A percentile compares a stretch with the other conserved stretches of the same genome.
These are phyloP conservation scores for Antechinus flavipes DNA, from an alignment of 2,113 vertebrate genomes.

Conservation along the genomic window DNA sequence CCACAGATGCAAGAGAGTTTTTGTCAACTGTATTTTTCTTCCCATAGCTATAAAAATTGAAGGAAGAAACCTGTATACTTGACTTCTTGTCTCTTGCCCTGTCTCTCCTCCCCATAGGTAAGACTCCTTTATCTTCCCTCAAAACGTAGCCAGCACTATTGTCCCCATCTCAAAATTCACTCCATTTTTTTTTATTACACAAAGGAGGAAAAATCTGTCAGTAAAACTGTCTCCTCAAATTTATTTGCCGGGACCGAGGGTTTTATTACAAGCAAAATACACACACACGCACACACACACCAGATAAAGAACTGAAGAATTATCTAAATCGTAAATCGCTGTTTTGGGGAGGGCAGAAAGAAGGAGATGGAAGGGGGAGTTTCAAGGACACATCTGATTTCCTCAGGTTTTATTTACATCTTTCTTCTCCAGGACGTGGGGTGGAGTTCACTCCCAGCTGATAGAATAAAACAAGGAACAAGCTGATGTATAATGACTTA, in stretches of 20 bases:
- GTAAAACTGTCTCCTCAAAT: slow-evolving; percentile 79
- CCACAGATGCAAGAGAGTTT: neutral
- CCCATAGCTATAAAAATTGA: neutral
- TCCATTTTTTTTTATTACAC: slow-evolving; percentile 67
- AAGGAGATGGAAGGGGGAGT: slow-evolving; percentile 7
- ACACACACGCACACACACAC: slow-evolving; percentile 31
- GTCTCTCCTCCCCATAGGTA: neutral
- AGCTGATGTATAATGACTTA: neutral
- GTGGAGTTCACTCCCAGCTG: neutral
- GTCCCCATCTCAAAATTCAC: slow-evolving; percentile 55
- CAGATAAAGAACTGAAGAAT: slow-evolving; percentile 69
- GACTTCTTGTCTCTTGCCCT: rapidly evolving
- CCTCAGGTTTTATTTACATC: slow-evolving; percentile 37
- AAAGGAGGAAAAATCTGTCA: slow-evolving; percentile 65
- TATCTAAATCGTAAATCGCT: slow-evolving; percentile 62
- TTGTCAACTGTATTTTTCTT: neutral
- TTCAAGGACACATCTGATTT: slow-evolving; percentile 71
- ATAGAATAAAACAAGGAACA: neutral
- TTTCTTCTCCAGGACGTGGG: neutral
- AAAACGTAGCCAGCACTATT: slow-evolving; percentile 44
- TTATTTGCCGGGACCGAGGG: slow-evolving; percentile 76
- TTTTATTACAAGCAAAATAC: slow-evolving; percentile 83
- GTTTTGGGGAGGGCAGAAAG: rapidly evolving
- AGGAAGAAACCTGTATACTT: neutral
- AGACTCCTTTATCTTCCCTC: slow-evolving; percentile 64